Percentiles rank a stretch among this genome's conserved stretches.
Evolutionary conservation across 1,140 invertebrate genomes (phyloP).

Genomic region (Cyphomyrmex costatus): DNA sequence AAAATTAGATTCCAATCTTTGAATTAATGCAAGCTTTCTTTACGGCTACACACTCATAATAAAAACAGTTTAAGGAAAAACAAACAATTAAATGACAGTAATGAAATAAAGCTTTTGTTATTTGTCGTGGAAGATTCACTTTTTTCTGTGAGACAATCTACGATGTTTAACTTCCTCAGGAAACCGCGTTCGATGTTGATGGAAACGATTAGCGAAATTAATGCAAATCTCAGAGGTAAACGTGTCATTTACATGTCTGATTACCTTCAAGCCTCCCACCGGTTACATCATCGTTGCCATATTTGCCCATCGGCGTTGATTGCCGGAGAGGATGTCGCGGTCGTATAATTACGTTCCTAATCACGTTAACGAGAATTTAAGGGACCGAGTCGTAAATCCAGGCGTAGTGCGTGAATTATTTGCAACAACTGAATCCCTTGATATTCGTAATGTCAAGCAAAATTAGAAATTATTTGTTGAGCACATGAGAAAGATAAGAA

Average conservation of each 20-base stretch:
- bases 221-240: constrained; percentile 70
- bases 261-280: constrained; percentile 55
- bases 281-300: constrained; percentile 63
- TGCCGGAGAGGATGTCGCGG: constrained; percentile 48
- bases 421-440: constrained; percentile 21
- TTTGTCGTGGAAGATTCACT: neutral
- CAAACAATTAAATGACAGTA: neutral
- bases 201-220: constrained; percentile 66
- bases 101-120: neutral
- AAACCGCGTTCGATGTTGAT: constrained; percentile 23
- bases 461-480: neutral
- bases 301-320: constrained; percentile 64
- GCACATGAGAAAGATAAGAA: neutral
- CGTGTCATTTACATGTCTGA: constrained; percentile 69
- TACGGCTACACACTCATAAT: neutral
- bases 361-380: constrained; percentile 59
- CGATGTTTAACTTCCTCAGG: constrained; percentile 4
- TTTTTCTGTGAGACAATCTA: neutral
- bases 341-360: constrained; percentile 66
- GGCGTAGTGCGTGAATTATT: constrained; percentile 11
- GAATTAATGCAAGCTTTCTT: neutral
- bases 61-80: constrained; percentile 15
- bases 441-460: constrained; percentile 6
- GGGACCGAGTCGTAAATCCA: constrained; percentile 46
- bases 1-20: neutral